A percentile compares a stretch with the other conserved stretches of the same genome.
These are phyloP conservation scores for Empis livida DNA, from an alignment of 2,888 invertebrate species.

Conservation along the genomic window DNA sequence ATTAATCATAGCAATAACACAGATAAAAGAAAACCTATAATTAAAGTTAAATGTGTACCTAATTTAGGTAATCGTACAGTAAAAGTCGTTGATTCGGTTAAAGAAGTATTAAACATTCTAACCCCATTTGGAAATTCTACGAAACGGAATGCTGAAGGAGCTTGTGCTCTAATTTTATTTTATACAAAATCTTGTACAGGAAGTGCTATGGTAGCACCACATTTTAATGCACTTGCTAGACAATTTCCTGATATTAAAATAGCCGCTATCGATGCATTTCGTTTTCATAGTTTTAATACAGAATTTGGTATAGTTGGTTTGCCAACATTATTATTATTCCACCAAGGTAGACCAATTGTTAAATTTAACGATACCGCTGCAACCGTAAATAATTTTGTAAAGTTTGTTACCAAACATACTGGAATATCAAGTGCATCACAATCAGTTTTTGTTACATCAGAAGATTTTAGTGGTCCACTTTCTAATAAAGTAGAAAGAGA, in stretches of 20 bases:
- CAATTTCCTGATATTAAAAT: conserved; percentile 77
- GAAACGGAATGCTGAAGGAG: conserved; percentile 48
- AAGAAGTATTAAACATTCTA: conserved; percentile 28
- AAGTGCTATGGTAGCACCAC: conserved; percentile 77
- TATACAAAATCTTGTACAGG: conserved; percentile 84
- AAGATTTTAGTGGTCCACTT: conserved; percentile 70
- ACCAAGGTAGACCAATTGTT: conserved; percentile 73
- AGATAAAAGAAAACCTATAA: conserved; percentile 20
- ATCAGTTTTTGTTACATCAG: conserved; percentile 55
- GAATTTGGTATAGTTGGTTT: conserved; percentile 86
- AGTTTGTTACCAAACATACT: conserved; percentile 65
- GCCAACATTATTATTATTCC: conserved; percentile 78
- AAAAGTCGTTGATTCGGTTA: conserved; percentile 24
- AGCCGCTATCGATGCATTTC: conserved; percentile 80
- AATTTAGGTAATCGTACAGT: conserved; percentile 17
- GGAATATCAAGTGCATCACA: conserved; percentile 46
- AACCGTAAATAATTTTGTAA: conserved; percentile 62
- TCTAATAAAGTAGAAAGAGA: conserved; percentile 61
- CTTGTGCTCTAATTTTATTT: conserved; percentile 72
- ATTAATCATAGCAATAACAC: neutral
- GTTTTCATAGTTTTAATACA: conserved; percentile 71
- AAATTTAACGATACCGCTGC: conserved; percentile 75
- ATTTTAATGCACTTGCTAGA: conserved; percentile 79
- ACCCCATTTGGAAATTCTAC: conserved; percentile 32
- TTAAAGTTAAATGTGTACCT: conserved; percentile 28